phyloP scores from a whole-genome alignment of 2,888 invertebrate species.

The Quadriops clusia region DNA sequence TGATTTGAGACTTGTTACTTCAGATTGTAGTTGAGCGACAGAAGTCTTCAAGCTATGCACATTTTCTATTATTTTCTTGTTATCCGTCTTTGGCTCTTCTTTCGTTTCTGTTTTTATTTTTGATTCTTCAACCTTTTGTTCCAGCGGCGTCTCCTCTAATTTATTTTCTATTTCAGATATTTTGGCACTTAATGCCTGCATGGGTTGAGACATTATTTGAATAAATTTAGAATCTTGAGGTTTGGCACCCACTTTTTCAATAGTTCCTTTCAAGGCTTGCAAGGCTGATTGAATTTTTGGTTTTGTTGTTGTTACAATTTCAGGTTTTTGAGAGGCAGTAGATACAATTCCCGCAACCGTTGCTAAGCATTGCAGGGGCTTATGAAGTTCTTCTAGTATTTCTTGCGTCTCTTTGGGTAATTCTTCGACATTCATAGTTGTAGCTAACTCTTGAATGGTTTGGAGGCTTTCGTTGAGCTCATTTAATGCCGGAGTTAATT shows the following conservation, averaged over 20 bases:
- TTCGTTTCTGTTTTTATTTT: constrained; percentile 1
- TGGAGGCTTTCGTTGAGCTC: constrained; percentile 3
- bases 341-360: constrained; percentile 15
- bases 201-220: too few species aligned
- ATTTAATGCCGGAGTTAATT: constrained; percentile 8
- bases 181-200: constrained; percentile 5
- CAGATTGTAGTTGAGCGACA: too few species aligned
- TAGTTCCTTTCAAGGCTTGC: constrained; percentile 13
- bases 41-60: too few species aligned
- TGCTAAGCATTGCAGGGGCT: constrained; percentile 14
- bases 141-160: background rate
- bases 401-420: constrained; percentile 2
- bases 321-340: constrained; percentile 17
- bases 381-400: background rate
- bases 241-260: constrained; percentile 6
- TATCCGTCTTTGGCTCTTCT: too few species aligned
- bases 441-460: constrained; percentile 5
- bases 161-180: constrained; percentile 5
- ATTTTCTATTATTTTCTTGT: too few species aligned
- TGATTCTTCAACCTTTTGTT: background rate
- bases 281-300: constrained; percentile 15
- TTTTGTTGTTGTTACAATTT: constrained; percentile 15
- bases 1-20: too few species aligned
- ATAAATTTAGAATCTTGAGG: constrained; percentile 1
- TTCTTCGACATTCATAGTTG: constrained; percentile 1